Conservation (phyloP, 1,140 invertebrate species). For the Tigriopus japonicus region DNA sequence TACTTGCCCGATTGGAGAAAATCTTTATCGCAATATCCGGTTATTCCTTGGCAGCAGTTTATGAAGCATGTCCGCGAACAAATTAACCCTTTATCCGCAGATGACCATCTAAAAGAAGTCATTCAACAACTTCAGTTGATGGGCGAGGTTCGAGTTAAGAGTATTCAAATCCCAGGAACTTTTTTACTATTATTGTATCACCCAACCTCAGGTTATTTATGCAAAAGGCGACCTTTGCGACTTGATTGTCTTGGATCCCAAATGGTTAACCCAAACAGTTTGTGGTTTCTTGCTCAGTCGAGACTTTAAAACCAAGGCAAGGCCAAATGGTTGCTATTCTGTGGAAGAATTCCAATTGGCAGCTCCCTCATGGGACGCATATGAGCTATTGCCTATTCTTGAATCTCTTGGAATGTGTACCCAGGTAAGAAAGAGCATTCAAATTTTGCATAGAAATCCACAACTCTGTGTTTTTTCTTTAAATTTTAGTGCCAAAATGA, state of each 20-base stretch:
- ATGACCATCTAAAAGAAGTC: slow-evolving; percentile 43
- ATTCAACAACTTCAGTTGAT: slow-evolving; percentile 45
- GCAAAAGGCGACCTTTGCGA: slow-evolving; percentile 29
- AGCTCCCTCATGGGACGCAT: slow-evolving; percentile 49
- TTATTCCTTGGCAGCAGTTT: slow-evolving; percentile 45
- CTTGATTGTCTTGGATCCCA: slow-evolving; percentile 48
- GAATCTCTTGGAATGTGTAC: slow-evolving; percentile 50
- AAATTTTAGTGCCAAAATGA: slow-evolving; percentile 37
- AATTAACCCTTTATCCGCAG: slow-evolving; percentile 46
- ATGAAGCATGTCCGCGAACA: slow-evolving; percentile 37
- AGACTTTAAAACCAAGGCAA: slow-evolving; percentile 39
- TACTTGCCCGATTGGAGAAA: slow-evolving; percentile 36
- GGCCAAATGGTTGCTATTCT: slow-evolving; percentile 50
- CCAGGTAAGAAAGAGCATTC: slow-evolving; percentile 26
- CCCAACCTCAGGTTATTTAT: slow-evolving; percentile 28
- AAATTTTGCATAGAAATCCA: neutral
- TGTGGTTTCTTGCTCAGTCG: slow-evolving; percentile 48
- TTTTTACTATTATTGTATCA: neutral
- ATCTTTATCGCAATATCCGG: slow-evolving; percentile 37
- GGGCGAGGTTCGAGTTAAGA: slow-evolving; percentile 36
- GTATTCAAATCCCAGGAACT: no score
- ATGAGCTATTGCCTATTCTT: slow-evolving; percentile 43
- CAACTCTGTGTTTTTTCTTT: neutral
- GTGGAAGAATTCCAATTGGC: slow-evolving; percentile 55
- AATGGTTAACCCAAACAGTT: slow-evolving; percentile 50